phyloP scores from a whole-genome alignment of 2,113 vertebrate species.

The Xiphophorus hellerii region DNA sequence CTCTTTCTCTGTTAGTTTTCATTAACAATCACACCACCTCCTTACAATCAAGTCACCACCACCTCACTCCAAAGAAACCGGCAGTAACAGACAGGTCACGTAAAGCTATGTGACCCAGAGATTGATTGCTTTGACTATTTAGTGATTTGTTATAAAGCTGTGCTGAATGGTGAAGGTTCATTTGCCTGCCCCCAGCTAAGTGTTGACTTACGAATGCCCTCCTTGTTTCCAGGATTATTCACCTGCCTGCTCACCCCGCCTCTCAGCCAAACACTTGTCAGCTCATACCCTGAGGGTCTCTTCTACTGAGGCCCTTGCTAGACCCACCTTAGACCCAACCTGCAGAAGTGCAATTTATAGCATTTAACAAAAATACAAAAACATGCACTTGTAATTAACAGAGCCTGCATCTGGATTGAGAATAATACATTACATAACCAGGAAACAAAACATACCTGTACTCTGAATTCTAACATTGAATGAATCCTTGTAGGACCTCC shows the following conservation, averaged over 20 bases:
- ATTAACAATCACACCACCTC: no score
- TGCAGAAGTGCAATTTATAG: neutral
- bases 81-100: neutral
- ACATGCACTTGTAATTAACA: neutral
- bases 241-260: neutral
- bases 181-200: neutral
- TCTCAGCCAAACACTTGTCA: neutral
- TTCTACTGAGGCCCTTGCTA: neutral
- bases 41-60: neutral
- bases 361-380: neutral
- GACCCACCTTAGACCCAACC: neutral
- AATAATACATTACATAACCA: no score
- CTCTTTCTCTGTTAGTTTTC: neutral
- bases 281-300: neutral
- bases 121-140: neutral
- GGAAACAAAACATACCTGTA: neutral
- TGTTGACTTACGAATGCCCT: neutral
- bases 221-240: conserved; percentile 6
- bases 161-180: neutral
- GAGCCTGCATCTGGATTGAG: neutral
- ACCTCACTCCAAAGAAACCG: neutral
- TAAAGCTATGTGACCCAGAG: neutral
- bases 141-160: neutral
- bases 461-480: no score
- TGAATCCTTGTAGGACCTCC: no score